These are phyloP conservation scores for Cistogaster globosa DNA, from an alignment of 2,888 invertebrate species.

Conservation along the genomic window DNA sequence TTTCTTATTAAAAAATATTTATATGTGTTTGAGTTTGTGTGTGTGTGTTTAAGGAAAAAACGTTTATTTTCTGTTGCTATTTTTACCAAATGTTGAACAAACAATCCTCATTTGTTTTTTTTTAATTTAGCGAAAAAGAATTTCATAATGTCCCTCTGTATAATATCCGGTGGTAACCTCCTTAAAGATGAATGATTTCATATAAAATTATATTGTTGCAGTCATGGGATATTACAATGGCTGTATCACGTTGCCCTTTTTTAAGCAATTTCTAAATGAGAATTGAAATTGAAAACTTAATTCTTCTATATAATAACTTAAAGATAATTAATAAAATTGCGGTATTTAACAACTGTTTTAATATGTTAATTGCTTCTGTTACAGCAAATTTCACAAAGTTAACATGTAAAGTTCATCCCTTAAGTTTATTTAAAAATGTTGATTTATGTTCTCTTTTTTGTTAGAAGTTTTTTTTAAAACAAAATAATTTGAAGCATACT, in stretches of 20 bases:
- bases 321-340: too few relatives aligned
- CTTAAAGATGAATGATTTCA: not conserved
- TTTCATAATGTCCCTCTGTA: slow-evolving; percentile 37
- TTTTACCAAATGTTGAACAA: slow-evolving; percentile 14
- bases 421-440: too few relatives aligned
- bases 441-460: not conserved
- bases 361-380: not conserved
- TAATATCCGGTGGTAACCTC: not conserved
- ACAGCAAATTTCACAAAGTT: not conserved
- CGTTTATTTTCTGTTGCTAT: not conserved
- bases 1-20: slow-evolving; percentile 6
- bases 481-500: slow-evolving; percentile 20
- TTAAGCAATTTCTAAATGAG: too few relatives aligned
- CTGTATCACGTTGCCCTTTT: too few relatives aligned
- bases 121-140: slow-evolving; percentile 60
- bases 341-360: too few relatives aligned
- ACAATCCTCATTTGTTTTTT: slow-evolving; percentile 56
- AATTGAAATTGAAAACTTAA: too few relatives aligned
- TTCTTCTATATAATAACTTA: too few relatives aligned
- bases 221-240: too few relatives aligned
- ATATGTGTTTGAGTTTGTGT: not conserved
- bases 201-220: too few relatives aligned
- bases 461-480: not conserved
- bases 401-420: not conserved
- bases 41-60: not conserved